Percentiles rank a stretch among this genome's conserved stretches.
Evolutionary conservation across 2,888 invertebrate genomes (phyloP).

Genomic region (Meiosimyza platycephala): DNA sequence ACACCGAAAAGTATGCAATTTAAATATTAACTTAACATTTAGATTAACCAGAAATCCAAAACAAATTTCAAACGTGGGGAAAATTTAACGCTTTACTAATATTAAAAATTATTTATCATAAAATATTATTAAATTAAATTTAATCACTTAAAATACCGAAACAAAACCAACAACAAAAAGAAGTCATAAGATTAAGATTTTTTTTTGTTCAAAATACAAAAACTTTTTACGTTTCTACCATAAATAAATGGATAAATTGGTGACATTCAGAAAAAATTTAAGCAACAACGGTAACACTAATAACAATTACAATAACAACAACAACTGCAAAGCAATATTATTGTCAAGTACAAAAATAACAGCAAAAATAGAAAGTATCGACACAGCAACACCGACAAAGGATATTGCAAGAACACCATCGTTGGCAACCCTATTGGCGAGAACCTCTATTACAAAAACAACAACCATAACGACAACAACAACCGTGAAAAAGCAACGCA

Average conservation of each 20-base stretch:
- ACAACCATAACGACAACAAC: constrained; percentile 21
- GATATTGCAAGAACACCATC: neutral
- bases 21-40: neutral
- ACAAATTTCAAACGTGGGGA: constrained; percentile 1
- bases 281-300: neutral
- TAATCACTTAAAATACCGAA: neutral
- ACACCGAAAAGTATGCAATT: constrained; percentile 4
- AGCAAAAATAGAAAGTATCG: neutral
- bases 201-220: neutral
- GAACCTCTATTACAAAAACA: constrained; percentile 2
- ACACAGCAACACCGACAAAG: neutral
- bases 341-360: neutral
- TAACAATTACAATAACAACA: neutral
- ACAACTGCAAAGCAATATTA: constrained; percentile 3
- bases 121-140: too few relatives aligned
- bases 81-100: constrained; percentile 25
- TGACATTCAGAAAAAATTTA: neutral
- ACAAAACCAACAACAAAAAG: constrained; percentile 2
- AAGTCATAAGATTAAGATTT: neutral
- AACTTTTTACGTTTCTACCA: constrained; percentile 1
- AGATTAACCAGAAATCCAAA: constrained; percentile 5
- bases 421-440: neutral
- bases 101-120: neutral
- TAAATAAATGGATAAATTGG: constrained; percentile 13
- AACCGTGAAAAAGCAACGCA: constrained; percentile 38